Conservation (phyloP, 2,113 vertebrate species). For the Cinclus cinclus region DNA sequence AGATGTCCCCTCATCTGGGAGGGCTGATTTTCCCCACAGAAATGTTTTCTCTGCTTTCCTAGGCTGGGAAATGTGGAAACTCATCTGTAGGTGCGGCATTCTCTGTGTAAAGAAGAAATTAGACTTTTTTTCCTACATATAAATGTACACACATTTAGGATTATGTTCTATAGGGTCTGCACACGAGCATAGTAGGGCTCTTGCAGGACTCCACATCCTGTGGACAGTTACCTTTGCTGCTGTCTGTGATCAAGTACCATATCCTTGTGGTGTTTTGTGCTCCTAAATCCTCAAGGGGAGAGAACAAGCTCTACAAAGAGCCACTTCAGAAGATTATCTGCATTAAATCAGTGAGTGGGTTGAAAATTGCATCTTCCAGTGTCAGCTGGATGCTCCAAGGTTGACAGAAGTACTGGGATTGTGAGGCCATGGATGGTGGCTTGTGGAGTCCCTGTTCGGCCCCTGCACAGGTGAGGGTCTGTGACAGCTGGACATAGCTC, state of each 20-base stretch:
- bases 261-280: background rate
- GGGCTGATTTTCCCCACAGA: background rate
- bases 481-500: background rate
- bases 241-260: fast-evolving
- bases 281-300: background rate
- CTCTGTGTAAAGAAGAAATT: background rate
- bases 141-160: background rate
- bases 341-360: background rate
- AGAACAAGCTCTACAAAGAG: background rate
- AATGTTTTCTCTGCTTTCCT: background rate
- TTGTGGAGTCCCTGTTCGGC: background rate
- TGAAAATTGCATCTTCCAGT: background rate
- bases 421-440: background rate
- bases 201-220: background rate
- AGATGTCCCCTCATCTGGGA: background rate
- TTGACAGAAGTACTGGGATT: background rate
- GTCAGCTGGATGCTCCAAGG: background rate
- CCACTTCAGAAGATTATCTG: background rate
- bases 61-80: background rate
- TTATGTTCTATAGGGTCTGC: background rate
- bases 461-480: background rate
- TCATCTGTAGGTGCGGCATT: fast-evolving
- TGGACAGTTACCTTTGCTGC: background rate
- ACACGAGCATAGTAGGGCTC: background rate
- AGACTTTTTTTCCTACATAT: fast-evolving